These are phyloP conservation scores for Fukomys damarensis DNA, from an alignment of 2,113 vertebrate genomes.

Conservation along the genomic window DNA sequence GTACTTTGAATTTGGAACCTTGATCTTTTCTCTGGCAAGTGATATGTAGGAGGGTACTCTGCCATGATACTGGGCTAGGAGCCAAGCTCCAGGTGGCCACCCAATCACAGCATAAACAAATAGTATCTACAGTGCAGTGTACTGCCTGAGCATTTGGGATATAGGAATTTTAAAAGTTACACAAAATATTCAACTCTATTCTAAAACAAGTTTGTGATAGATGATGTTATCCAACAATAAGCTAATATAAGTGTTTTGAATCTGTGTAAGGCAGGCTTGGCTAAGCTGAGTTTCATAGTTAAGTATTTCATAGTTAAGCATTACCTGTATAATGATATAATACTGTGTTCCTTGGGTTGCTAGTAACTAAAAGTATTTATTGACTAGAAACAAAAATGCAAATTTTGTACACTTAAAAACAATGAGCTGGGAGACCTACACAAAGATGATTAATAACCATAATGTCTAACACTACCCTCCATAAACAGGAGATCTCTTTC, in stretches of 20 bases:
- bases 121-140: neutral
- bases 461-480: neutral
- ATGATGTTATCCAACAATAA: neutral
- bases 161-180: neutral
- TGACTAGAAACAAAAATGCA: constrained; percentile 9
- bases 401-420: constrained; percentile 19
- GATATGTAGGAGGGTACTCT: neutral
- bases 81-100: neutral
- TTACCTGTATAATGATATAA: neutral
- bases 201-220: too few species aligned
- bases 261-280: neutral
- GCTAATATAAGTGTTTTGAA: neutral
- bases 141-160: neutral
- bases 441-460: neutral
- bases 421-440: neutral
- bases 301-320: neutral
- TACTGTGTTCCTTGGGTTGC: neutral
- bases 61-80: neutral
- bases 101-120: neutral
- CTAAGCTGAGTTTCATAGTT: neutral
- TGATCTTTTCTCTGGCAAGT: neutral
- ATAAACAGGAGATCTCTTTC: neutral
- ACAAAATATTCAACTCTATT: neutral
- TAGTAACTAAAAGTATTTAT: neutral
- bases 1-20: neutral